A percentile compares a stretch with the other conserved stretches of the same genome.
phyloP scores from a whole-genome alignment of 1,140 invertebrate species.

The Oryctes rhinoceros region DNA sequence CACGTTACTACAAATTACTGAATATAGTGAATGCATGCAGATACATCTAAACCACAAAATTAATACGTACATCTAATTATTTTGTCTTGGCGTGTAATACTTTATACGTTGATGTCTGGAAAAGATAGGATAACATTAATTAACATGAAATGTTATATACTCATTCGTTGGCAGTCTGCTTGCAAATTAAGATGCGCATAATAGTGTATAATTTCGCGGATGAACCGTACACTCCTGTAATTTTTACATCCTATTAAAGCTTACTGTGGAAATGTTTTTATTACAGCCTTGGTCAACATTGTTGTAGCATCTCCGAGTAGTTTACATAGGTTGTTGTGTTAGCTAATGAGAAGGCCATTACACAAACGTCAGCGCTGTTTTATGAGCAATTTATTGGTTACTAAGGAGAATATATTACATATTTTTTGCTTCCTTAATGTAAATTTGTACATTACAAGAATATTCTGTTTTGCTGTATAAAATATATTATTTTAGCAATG shows the following conservation, averaged over 20 bases:
- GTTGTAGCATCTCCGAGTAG: background rate
- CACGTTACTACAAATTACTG: too few relatives aligned
- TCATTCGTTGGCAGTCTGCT: background rate
- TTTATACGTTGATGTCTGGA: background rate
- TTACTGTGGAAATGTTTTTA: background rate
- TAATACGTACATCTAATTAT: background rate
- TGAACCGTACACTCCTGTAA: constrained; percentile 10
- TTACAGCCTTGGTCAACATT: background rate
- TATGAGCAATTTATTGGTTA: too few relatives aligned
- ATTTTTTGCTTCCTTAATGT: too few relatives aligned
- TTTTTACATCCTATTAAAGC: background rate
- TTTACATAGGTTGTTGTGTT: background rate
- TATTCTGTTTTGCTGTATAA: too few relatives aligned
- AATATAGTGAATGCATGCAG: background rate
- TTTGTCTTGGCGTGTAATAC: background rate
- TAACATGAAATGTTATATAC: background rate
- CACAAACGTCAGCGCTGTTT: too few relatives aligned
- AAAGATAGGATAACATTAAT: background rate
- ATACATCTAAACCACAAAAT: too few relatives aligned
- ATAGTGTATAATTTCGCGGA: background rate
- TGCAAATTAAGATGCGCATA: constrained; percentile 1
- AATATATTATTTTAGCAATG: too few relatives aligned
- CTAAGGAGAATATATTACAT: too few relatives aligned
- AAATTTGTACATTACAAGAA: too few relatives aligned
- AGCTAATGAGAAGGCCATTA: background rate